A percentile compares a stretch with the other conserved stretches of the same genome.
phyloP scores from a whole-genome alignment of 2,797 vertebrate species.

The Cyprinella venusta region DNA sequence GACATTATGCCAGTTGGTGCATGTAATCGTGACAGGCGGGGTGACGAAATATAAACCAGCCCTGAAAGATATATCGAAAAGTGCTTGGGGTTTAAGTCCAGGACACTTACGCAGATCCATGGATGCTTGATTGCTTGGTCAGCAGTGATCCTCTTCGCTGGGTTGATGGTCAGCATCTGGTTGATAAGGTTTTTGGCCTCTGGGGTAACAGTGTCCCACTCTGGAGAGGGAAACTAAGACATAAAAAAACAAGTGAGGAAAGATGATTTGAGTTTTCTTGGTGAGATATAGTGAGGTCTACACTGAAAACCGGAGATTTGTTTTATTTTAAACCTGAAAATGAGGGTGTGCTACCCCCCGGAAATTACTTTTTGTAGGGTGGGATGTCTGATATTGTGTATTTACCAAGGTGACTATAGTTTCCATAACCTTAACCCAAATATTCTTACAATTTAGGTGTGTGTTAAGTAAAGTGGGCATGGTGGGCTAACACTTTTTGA shows the following conservation, averaged over 20 bases:
- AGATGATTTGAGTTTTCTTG: background rate
- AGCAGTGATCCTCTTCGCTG: conserved; percentile 96
- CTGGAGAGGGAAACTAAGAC: conserved; percentile 94
- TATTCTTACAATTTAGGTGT: background rate
- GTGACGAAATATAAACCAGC: background rate
- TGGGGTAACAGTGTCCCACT: conserved; percentile 99
- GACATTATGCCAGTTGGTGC: conserved; percentile 1
- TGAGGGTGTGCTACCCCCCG: background rate
- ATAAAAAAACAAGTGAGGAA: background rate
- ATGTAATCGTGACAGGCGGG: background rate
- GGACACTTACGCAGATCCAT: conserved; percentile 97
- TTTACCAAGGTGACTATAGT: background rate
- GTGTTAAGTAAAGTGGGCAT: background rate
- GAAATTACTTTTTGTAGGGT: background rate
- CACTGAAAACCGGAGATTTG: background rate
- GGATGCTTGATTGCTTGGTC: conserved; percentile 98
- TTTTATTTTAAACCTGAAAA: background rate
- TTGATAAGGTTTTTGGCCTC: conserved; percentile 99
- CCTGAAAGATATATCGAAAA: conserved; percentile 1
- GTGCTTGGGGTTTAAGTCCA: background rate
- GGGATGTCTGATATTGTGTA: background rate
- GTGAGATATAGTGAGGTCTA: background rate
- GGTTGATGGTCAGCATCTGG: conserved; percentile 99
- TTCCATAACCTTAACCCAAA: background rate
- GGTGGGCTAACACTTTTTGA: background rate